Evolutionary conservation across 2,113 vertebrate genomes (phyloP).

Genomic region (Dascyllus trimaculatus): DNA sequence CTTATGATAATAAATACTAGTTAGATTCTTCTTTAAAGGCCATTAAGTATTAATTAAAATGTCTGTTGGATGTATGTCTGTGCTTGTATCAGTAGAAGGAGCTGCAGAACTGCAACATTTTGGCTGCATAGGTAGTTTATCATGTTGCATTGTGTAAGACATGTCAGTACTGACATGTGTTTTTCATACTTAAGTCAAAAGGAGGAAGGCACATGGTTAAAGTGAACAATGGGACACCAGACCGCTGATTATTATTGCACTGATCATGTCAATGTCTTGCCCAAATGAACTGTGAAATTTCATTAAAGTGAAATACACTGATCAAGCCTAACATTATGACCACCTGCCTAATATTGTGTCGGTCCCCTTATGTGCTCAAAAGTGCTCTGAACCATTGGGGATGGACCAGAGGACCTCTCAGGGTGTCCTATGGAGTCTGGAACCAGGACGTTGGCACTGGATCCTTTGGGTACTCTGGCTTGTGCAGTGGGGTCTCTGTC

Average conservation of each 20-base stretch:
- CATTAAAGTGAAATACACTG: not conserved
- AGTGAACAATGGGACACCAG: not conserved
- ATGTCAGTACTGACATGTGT: constrained; percentile 34
- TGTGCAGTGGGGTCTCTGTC: no score
- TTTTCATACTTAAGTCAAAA: constrained; percentile 12
- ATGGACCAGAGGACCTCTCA: no score
- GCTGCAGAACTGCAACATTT: constrained; percentile 1
- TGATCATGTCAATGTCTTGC: constrained; percentile 2
- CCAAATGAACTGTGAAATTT: not conserved
- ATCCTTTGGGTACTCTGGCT: no score
- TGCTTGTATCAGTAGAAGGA: constrained; percentile 58
- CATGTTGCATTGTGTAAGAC: constrained; percentile 18
- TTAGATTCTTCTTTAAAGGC: not conserved
- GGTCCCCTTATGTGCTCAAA: no score
- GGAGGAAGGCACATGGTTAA: not conserved
- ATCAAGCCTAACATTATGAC: no score
- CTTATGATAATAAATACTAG: constrained; percentile 59
- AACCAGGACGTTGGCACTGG: no score
- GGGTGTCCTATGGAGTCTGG: no score
- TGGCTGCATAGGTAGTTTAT: constrained; percentile 57
- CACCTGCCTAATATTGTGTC: no score
- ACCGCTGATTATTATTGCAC: constrained; percentile 40
- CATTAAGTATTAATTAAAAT: not conserved
- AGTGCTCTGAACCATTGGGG: no score
- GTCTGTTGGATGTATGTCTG: constrained; percentile 24